These are phyloP conservation scores for Uria lomvia DNA, from an alignment of 2,113 vertebrate species.

Conservation along the genomic window DNA sequence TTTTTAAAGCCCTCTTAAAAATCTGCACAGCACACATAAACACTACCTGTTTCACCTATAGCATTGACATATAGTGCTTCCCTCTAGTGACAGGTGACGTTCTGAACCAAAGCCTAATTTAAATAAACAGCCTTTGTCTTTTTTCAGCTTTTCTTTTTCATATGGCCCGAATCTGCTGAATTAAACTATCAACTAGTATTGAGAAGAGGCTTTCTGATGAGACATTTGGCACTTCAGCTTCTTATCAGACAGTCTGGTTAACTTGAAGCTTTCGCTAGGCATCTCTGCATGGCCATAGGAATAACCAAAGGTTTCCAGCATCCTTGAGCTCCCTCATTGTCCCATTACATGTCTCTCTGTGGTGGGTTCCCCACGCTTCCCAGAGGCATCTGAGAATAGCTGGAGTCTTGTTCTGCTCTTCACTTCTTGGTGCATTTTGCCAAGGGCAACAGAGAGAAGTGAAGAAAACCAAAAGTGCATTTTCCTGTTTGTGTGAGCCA, in stretches of 20 bases:
- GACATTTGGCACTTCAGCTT: neutral
- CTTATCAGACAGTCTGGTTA: neutral
- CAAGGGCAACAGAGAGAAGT: neutral
- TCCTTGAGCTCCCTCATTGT: neutral
- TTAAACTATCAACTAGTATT: neutral
- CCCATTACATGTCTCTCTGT: neutral
- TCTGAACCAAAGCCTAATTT: neutral
- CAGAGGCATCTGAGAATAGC: neutral
- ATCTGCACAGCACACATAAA: neutral
- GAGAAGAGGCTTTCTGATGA: neutral
- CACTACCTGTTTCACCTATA: neutral
- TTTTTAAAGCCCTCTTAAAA: neutral
- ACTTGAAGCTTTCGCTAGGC: neutral
- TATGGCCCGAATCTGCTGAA: neutral
- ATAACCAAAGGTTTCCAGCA: neutral
- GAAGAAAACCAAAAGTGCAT: neutral
- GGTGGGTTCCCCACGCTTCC: fast-evolving
- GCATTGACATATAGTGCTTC: neutral
- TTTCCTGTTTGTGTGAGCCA: neutral
- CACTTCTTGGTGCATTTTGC: neutral
- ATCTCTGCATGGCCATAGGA: neutral
- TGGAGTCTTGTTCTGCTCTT: neutral
- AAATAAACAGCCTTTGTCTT: neutral
- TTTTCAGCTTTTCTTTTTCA: neutral
- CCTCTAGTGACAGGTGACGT: neutral